Percentiles rank a stretch among this genome's conserved stretches.
Conservation (phyloP, 92 coral and sea anemone species). For the Virgularia gustaviana region DNA sequence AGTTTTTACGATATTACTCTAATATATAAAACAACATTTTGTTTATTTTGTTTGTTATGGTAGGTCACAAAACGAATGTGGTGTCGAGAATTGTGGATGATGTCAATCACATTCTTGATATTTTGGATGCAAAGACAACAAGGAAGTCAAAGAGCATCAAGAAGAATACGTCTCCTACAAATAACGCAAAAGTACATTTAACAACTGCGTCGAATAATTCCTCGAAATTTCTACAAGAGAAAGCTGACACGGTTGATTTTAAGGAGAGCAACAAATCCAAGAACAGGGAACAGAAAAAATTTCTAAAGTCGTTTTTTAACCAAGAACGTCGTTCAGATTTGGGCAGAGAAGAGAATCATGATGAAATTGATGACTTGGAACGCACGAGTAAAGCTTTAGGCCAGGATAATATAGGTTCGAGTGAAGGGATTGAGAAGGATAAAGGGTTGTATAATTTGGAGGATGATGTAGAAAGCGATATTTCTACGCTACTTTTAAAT, state of each 20-base stretch:
- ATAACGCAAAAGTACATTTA: not conserved
- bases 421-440: not conserved
- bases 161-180: not conserved
- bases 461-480: constrained; percentile 26
- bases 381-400: too few relatives aligned
- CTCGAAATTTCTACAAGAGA: not conserved
- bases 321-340: not conserved
- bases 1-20: too few relatives aligned
- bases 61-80: constrained; percentile 5
- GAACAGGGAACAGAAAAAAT: not conserved
- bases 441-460: constrained; percentile 25
- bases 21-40: too few relatives aligned
- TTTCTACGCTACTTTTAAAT: not conserved
- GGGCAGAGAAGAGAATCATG: not conserved
- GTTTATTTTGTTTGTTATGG: not conserved
- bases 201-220: not conserved
- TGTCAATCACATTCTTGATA: constrained; percentile 25
- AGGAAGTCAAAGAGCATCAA: not conserved
- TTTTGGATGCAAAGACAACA: constrained; percentile 8
- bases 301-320: constrained; percentile 9
- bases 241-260: not conserved
- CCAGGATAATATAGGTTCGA: not conserved
- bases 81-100: constrained; percentile 21
- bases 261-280: not conserved
- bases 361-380: not conserved